Conservation (phyloP, 2,797 vertebrate genomes). For the Argyrosomus regius region DNA sequence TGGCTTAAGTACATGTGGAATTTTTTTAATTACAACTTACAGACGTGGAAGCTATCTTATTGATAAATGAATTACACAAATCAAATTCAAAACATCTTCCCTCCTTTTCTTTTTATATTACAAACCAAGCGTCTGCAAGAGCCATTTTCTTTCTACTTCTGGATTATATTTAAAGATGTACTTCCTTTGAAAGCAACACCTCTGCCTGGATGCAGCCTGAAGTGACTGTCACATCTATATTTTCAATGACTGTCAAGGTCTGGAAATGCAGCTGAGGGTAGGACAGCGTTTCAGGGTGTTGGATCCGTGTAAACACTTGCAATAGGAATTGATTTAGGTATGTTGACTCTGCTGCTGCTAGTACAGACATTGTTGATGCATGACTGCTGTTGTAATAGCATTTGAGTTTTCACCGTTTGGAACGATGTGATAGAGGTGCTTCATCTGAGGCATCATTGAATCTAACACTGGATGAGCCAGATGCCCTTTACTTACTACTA, state of each 20-base stretch:
- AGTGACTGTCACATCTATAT: constrained; percentile 42
- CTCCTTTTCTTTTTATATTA: background rate
- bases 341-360: constrained; percentile 29
- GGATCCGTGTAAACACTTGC: constrained; percentile 42
- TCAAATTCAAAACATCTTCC: background rate
- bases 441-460: background rate
- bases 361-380: background rate
- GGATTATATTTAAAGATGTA: constrained; percentile 7
- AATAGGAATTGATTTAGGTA: constrained; percentile 19
- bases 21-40: background rate
- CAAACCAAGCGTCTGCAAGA: constrained; percentile 8
- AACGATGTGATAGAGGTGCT: background rate
- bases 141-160: background rate
- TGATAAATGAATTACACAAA: background rate
- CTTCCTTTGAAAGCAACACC: constrained; percentile 23
- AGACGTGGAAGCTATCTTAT: background rate
- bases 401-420: background rate
- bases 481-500: background rate
- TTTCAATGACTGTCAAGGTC: constrained; percentile 50
- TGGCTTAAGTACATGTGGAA: background rate
- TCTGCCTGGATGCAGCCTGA: constrained; percentile 8
- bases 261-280: constrained; percentile 31
- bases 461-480: background rate
- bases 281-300: constrained; percentile 17
- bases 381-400: constrained; percentile 16